Conservation (phyloP, 2,888 invertebrate species). For the Entomobrya proxima region DNA sequence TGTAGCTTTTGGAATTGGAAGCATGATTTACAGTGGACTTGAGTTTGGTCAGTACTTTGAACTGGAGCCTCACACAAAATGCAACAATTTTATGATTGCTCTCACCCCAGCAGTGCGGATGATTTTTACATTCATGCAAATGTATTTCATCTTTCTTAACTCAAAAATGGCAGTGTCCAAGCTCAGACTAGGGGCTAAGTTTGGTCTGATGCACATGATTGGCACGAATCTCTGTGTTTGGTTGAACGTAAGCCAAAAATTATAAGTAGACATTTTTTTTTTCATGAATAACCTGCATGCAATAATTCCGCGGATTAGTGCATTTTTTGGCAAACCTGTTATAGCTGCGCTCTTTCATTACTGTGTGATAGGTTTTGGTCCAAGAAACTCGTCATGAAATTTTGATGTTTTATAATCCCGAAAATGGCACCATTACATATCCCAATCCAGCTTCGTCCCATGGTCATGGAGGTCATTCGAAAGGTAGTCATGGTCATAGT, state of each 20-base stretch:
- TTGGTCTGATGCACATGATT: slow-evolving; percentile 99
- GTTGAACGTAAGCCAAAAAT: slow-evolving; percentile 85
- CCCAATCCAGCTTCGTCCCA: background rate
- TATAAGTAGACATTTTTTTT: slow-evolving; percentile 15
- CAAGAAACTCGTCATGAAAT: slow-evolving; percentile 79
- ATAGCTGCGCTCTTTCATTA: background rate
- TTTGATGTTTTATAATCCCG: slow-evolving; percentile 76
- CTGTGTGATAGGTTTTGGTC: slow-evolving; percentile 76
- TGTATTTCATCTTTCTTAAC: slow-evolving; percentile 98
- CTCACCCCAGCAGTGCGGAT: slow-evolving; percentile 94
- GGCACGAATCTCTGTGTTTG: slow-evolving; percentile 98
- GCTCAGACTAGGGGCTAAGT: slow-evolving; percentile 84
- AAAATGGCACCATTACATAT: slow-evolving; percentile 66
- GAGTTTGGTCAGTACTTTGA: slow-evolving; percentile 98
- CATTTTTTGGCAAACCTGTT: background rate
- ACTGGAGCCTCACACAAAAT: slow-evolving; percentile 90
- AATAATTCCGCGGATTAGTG: background rate
- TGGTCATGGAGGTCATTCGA: slow-evolving; percentile 34
- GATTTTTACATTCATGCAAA: slow-evolving; percentile 97
- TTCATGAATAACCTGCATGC: no score
- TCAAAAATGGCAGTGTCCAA: slow-evolving; percentile 74
- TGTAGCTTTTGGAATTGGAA: slow-evolving; percentile 96
- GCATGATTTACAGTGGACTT: slow-evolving; percentile 96
- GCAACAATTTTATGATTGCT: slow-evolving; percentile 92
- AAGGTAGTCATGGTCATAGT: slow-evolving; percentile 20